Evolutionary conservation across 2,888 invertebrate species (phyloP).

Genomic region (Bhutanitis thaidina): DNA sequence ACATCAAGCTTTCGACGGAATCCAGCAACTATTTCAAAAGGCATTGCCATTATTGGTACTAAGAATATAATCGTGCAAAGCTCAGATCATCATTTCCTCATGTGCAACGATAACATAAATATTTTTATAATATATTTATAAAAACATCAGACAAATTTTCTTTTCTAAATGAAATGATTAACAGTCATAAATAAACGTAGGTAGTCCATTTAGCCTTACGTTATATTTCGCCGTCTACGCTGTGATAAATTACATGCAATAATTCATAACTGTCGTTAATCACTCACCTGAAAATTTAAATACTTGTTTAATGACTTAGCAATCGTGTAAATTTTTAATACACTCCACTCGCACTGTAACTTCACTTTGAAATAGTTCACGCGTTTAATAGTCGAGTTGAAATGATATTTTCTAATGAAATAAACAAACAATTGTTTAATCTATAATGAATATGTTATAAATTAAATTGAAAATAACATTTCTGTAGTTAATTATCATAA

Average conservation of each 20-base stretch:
- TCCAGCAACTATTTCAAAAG: no score
- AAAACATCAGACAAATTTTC: no score
- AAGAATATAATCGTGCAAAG: no score
- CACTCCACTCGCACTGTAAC: slow-evolving; percentile 7
- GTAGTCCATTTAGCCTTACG: slow-evolving; percentile 9
- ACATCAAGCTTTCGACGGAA: no score
- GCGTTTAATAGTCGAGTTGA: no score
- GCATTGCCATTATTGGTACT: no score
- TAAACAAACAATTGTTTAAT: neutral
- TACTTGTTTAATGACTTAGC: neutral
- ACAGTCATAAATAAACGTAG: slow-evolving; percentile 7
- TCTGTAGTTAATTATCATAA: neutral
- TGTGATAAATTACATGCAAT: slow-evolving; percentile 8
- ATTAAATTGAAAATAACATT: neutral
- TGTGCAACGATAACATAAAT: no score
- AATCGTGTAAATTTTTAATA: neutral
- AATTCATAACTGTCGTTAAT: slow-evolving; percentile 10
- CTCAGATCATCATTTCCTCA: no score
- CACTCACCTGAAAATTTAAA: slow-evolving; percentile 16
- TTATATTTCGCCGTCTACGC: neutral
- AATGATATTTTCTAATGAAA: neutral
- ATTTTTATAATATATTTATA: no score
- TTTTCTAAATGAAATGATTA: no score
- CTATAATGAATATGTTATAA: neutral
- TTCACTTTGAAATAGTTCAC: slow-evolving; percentile 3